Conservation (phyloP, 2,113 vertebrate genomes). For the Paraplagusia blochii region DNA sequence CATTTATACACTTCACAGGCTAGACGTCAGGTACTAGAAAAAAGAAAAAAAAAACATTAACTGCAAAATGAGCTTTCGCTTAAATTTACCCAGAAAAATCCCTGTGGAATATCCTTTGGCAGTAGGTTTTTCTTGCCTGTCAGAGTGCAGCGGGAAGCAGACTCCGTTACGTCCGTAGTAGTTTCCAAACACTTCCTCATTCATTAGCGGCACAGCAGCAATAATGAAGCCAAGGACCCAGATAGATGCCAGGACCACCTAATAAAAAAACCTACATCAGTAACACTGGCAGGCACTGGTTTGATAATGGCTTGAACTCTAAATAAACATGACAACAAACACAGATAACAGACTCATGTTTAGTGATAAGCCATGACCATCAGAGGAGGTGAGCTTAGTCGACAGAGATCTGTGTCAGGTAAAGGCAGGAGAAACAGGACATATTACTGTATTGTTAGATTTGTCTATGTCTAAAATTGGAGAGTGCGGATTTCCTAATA, state of each 20-base stretch:
- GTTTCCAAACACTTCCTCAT: constrained; percentile 81
- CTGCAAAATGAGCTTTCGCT: background rate
- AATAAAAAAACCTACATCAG: constrained; percentile 6
- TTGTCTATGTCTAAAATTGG: too few species aligned
- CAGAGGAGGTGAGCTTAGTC: too few species aligned
- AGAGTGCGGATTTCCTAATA: too few species aligned
- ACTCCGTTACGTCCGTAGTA: constrained; percentile 86
- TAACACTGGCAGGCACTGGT: background rate
- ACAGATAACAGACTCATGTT: too few species aligned
- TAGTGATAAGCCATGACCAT: too few species aligned
- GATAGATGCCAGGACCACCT: constrained; percentile 70
- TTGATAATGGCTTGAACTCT: too few species aligned
- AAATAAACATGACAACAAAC: too few species aligned
- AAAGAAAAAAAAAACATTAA: background rate
- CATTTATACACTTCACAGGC: too few species aligned
- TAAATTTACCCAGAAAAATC: constrained; percentile 83
- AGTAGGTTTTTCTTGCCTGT: constrained; percentile 78
- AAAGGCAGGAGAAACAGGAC: too few species aligned
- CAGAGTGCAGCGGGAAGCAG: constrained; percentile 84
- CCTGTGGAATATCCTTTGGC: constrained; percentile 82
- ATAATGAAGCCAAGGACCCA: constrained; percentile 81
- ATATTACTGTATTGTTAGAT: too few species aligned
- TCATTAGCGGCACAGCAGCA: constrained; percentile 78
- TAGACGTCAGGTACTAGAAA: too few species aligned
- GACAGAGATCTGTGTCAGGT: too few species aligned